Evolutionary conservation across 2,113 vertebrate species (phyloP).

Genomic region (Psilopogon haemacephalus): DNA sequence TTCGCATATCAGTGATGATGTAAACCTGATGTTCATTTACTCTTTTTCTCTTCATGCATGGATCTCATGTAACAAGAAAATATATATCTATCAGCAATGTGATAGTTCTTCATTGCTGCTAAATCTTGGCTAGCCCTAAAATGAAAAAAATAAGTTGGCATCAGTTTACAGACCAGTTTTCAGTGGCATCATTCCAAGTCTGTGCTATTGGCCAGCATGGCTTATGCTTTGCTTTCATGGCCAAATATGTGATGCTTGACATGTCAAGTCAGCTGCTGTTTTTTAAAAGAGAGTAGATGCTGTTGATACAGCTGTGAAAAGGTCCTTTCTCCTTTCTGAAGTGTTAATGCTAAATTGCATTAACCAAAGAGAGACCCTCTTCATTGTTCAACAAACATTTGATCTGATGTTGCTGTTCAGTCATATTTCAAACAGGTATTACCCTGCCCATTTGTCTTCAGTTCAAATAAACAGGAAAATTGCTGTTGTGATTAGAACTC

Average conservation of each 20-base stretch:
- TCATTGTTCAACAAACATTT: not conserved
- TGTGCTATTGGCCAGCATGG: constrained; percentile 35
- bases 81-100: constrained; percentile 53
- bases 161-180: constrained; percentile 50
- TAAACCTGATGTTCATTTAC: constrained; percentile 66
- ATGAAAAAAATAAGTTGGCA: constrained; percentile 58
- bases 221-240: constrained; percentile 57
- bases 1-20: constrained; percentile 59
- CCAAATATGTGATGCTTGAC: constrained; percentile 72
- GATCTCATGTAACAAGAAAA: constrained; percentile 47
- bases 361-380: constrained; percentile 44
- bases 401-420: not conserved
- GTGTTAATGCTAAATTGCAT: constrained; percentile 51
- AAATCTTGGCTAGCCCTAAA: constrained; percentile 54
- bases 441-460: not conserved
- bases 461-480: not conserved
- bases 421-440: not conserved
- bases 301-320: constrained; percentile 78
- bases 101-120: constrained; percentile 33
- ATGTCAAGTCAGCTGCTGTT: constrained; percentile 71
- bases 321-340: constrained; percentile 37
- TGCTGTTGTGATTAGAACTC: not conserved
- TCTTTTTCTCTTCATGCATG: constrained; percentile 50
- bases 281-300: constrained; percentile 33
- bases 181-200: constrained; percentile 41